phyloP scores from a whole-genome alignment of 2,113 vertebrate species.

The Corythornis cristatus region DNA sequence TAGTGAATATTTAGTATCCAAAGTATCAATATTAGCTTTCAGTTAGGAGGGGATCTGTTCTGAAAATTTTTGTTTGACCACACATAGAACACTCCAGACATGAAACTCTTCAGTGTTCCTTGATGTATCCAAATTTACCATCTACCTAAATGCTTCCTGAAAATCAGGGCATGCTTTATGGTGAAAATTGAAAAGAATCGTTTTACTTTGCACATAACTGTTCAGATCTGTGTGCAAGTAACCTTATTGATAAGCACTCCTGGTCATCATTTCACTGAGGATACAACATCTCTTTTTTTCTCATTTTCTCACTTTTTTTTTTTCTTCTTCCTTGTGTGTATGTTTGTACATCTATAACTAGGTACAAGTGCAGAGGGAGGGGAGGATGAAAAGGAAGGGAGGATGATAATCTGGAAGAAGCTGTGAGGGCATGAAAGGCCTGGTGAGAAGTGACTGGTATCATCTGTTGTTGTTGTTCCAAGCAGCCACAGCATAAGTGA shows the following conservation, averaged over 20 bases:
- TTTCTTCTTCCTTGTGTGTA: too few relatives aligned
- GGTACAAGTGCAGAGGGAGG: background rate
- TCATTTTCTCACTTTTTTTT: too few relatives aligned
- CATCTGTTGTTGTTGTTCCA: conserved; percentile 45
- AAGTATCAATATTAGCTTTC: background rate
- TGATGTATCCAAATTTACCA: background rate
- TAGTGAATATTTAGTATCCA: background rate
- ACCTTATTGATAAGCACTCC: background rate
- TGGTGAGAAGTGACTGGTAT: conserved; percentile 15
- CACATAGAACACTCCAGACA: background rate
- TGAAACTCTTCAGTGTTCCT: background rate
- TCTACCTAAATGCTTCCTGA: background rate
- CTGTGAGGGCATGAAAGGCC: background rate
- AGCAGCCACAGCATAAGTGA: conserved; percentile 2
- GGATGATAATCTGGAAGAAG: background rate
- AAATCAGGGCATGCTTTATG: background rate
- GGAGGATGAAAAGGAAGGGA: background rate
- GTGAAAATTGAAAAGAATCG: background rate
- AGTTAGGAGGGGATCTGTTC: background rate
- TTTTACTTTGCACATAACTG: background rate
- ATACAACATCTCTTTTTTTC: background rate
- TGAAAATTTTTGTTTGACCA: background rate
- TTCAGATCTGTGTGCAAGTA: background rate
- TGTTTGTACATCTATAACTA: background rate
- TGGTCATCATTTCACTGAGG: background rate